These are phyloP conservation scores for Gadus chalcogrammus DNA, from an alignment of 2,113 vertebrate genomes.

Conservation along the genomic window DNA sequence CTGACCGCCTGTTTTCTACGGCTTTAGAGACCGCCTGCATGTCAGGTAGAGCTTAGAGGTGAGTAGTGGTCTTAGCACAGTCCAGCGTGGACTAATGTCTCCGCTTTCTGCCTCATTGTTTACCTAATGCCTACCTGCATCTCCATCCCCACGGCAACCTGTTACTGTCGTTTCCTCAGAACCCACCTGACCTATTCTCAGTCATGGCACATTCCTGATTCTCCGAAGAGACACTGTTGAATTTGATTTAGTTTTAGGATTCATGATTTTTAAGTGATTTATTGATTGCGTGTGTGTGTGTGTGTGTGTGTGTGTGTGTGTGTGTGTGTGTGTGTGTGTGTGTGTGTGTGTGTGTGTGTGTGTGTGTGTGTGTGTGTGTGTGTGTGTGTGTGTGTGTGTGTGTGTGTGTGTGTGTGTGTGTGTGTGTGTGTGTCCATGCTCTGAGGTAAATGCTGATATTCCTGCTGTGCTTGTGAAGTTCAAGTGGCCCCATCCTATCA, in stretches of 20 bases:
- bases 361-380: conserved; percentile 9
- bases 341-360: not conserved
- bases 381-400: not conserved
- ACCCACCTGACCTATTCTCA: conserved; percentile 5
- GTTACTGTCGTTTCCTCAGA: not conserved
- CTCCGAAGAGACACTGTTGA: conserved; percentile 31
- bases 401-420: conserved; percentile 20
- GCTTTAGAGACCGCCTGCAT: conserved; percentile 64
- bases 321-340: not conserved
- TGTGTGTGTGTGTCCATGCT: conserved; percentile 15
- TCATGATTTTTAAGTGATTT: conserved; percentile 20
- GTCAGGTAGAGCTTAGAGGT: conserved; percentile 57
- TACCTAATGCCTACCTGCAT: not conserved
- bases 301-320: conserved; percentile 12
- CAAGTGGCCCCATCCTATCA: conserved; percentile 42
- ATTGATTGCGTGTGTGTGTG: conserved; percentile 14
- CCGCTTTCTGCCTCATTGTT: not conserved
- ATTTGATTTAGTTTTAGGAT: conserved; percentile 12
- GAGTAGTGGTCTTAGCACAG: conserved; percentile 46
- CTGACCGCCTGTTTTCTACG: conserved; percentile 51
- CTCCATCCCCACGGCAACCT: not conserved
- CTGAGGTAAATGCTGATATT: conserved; percentile 53
- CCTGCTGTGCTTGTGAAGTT: conserved; percentile 53
- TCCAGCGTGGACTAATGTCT: not conserved
- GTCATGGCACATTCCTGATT: conserved; percentile 56